phyloP scores from a whole-genome alignment of 2,888 invertebrate genomes.

The Vannuccia rotundouncinata region DNA sequence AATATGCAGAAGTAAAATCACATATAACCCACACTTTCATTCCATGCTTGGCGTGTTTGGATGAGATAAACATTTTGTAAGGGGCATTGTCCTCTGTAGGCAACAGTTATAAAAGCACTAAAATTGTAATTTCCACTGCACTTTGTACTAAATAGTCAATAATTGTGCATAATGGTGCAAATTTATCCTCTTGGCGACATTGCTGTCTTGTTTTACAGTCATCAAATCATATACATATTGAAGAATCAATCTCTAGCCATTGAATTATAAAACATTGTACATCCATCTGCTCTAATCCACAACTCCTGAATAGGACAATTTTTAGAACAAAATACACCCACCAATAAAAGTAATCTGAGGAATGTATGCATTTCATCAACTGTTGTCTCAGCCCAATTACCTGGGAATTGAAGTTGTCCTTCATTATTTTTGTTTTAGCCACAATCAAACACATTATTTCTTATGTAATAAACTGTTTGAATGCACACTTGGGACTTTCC shows the following conservation, averaged over 20 bases:
- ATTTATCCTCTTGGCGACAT: background rate
- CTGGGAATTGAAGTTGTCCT: background rate
- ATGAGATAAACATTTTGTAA: constrained; percentile 36
- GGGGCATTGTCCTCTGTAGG: constrained; percentile 37
- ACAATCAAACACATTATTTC: background rate
- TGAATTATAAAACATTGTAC: background rate
- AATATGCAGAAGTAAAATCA: constrained; percentile 1
- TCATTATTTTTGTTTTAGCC: background rate
- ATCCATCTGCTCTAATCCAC: background rate
- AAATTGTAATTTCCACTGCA: constrained; percentile 31
- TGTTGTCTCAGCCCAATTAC: background rate
- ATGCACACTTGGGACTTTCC: background rate
- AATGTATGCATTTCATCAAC: background rate
- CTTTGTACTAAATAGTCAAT: background rate
- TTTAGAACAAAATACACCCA: background rate
- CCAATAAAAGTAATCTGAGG: background rate
- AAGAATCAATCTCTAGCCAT: background rate
- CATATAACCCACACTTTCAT: constrained; percentile 37
- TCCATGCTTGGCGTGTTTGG: constrained; percentile 37
- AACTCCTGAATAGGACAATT: background rate
- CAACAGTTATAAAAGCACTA: constrained; percentile 35
- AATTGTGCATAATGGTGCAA: background rate
- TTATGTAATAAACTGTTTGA: background rate
- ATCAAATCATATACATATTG: constrained; percentile 7
- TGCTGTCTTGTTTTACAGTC: constrained; percentile 14